A percentile compares a stretch with the other conserved stretches of the same genome.
Evolutionary conservation across 2,888 invertebrate species (phyloP).

Genomic region (Linyphia triangularis): DNA sequence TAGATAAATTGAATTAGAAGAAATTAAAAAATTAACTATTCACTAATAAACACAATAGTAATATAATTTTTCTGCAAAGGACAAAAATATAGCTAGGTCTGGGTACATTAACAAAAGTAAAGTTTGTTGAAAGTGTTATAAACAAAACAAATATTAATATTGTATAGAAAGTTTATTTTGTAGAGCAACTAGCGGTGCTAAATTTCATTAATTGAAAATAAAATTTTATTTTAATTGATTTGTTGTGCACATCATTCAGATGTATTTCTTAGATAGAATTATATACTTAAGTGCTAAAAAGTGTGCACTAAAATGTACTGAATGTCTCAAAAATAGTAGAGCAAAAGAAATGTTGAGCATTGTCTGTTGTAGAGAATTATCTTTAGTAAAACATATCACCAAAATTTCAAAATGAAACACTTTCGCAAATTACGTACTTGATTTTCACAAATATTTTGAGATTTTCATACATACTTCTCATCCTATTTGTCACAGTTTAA

Average conservation of each 20-base stretch:
- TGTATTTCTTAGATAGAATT: conserved; percentile 5
- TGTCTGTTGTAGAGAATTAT: conserved; percentile 46
- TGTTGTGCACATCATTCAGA: not conserved
- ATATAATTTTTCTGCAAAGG: too few relatives aligned
- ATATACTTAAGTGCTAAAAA: not conserved
- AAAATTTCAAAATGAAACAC: conserved; percentile 18
- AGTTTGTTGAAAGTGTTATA: not conserved
- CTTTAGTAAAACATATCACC: conserved; percentile 63
- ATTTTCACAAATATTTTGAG: conserved; percentile 43
- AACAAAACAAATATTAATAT: not conserved
- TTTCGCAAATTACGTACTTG: conserved; percentile 21
- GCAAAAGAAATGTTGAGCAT: not conserved
- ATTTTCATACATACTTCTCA: conserved; percentile 45
- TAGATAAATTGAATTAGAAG: too few relatives aligned
- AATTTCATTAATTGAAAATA: not conserved
- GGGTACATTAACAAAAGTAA: not conserved
- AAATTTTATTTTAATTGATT: conserved; percentile 2
- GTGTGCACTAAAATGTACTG: not conserved
- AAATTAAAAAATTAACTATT: too few relatives aligned
- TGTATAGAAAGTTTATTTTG: conserved; percentile 3
- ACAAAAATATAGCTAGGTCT: too few relatives aligned
- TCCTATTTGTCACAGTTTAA: conserved; percentile 29
- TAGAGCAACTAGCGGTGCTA: not conserved
- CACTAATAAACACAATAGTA: too few relatives aligned
- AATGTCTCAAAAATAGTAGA: not conserved